phyloP scores from a whole-genome alignment of 2,888 invertebrate species.

The Plusia festucae region DNA sequence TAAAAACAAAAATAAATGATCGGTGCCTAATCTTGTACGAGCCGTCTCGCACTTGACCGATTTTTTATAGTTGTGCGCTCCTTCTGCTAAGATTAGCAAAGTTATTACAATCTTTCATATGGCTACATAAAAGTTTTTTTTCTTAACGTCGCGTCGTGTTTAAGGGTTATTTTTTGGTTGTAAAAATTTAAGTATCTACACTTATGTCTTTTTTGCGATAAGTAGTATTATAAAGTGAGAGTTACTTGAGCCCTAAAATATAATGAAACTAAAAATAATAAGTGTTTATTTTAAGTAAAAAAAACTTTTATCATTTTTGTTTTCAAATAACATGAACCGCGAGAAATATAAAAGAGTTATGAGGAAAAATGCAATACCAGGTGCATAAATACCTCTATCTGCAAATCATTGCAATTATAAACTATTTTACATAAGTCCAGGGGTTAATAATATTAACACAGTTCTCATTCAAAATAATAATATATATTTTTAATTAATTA shows the following conservation, averaged over 20 bases:
- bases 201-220: constrained; percentile 10
- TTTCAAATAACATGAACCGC: too few relatives aligned
- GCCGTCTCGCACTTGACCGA: neutral
- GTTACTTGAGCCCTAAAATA: neutral
- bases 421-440: too few relatives aligned
- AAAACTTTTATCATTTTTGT: too few relatives aligned
- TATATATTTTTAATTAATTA: too few relatives aligned
- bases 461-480: neutral
- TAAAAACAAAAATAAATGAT: too few relatives aligned
- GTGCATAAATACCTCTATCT: too few relatives aligned
- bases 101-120: constrained; percentile 35
- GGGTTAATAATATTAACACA: neutral
- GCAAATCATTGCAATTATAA: too few relatives aligned
- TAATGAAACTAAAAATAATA: neutral
- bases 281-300: neutral
- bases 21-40: too few relatives aligned
- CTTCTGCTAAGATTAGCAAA: constrained; percentile 31
- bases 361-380: too few relatives aligned
- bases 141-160: constrained; percentile 9
- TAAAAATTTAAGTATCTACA: constrained; percentile 14
- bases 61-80: constrained; percentile 11
- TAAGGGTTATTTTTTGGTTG: constrained; percentile 7
- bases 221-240: neutral
- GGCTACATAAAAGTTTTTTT: constrained; percentile 16
- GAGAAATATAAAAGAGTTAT: too few relatives aligned